Conservation (phyloP, 2,113 vertebrate genomes). For the Corythoichthys haematopterus region DNA sequence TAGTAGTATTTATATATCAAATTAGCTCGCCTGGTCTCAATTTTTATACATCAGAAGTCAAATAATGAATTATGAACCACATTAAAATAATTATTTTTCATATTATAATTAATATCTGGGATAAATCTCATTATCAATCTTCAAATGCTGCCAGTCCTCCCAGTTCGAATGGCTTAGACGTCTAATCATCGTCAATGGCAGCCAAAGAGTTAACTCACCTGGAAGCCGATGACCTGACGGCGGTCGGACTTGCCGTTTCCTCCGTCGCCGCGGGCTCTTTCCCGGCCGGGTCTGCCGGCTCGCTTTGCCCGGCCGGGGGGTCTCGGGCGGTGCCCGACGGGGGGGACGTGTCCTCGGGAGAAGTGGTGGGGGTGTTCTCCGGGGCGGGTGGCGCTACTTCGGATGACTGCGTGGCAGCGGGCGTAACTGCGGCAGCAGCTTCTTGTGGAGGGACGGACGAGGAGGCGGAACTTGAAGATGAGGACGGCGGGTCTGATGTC, state of each 20-base stretch:
- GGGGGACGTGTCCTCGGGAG: constrained; percentile 7
- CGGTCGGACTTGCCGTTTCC: constrained; percentile 37
- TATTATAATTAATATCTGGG: too few species aligned
- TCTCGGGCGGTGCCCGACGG: constrained; percentile 4
- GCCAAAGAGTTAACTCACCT: constrained; percentile 41
- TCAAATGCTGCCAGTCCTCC: too few species aligned
- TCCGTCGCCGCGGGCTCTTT: constrained; percentile 37
- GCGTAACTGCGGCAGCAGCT: constrained; percentile 11
- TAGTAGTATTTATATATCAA: too few species aligned
- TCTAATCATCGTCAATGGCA: too few species aligned
- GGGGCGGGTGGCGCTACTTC: constrained; percentile 12
- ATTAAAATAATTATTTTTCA: too few species aligned
- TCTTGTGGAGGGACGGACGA: constrained; percentile 15
- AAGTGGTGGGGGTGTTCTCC: constrained; percentile 17
- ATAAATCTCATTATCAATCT: too few species aligned
- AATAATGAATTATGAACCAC: too few species aligned
- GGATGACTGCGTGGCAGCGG: constrained; percentile 36
- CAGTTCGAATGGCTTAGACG: too few species aligned
- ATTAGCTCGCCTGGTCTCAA: too few species aligned
- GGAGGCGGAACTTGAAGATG: constrained; percentile 3
- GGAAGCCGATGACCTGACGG: constrained; percentile 46
- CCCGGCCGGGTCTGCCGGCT: constrained; percentile 3
- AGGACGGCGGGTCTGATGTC: background rate
- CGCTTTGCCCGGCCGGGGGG: background rate
- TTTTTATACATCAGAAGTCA: too few species aligned